Base-by-base conservation (phyloP, 1,140 invertebrate genomes). In the Leptopilina clavipes region DNA sequence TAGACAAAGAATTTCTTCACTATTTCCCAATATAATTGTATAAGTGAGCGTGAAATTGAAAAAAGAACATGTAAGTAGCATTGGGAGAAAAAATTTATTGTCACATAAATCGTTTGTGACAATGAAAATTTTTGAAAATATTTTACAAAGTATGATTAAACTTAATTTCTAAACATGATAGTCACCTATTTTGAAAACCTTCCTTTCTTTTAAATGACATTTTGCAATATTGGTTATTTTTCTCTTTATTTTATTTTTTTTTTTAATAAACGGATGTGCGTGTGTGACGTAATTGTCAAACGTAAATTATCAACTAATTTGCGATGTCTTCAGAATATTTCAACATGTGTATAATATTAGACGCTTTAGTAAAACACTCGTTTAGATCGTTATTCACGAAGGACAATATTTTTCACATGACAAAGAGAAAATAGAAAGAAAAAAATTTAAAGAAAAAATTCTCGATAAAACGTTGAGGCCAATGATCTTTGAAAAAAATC, bases 401-500 rank as follows among this genome's bases (percentile, higher is more conserved):
- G 19, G 19, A 54, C n/a, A 54, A 54, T 54, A 7, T 54, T 19
- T 17, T 9, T 31, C 5, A 31, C 1, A 31, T 1, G 25, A 31
- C 1, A 31, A 31, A 31, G 45, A 48, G 1, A n/a, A 14, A 12
- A 48, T 12, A 48, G 48, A 52, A 48, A 48, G n/a, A 52, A 52
- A 52, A n/a, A 17, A 0, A 48, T 1, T 5, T 17, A 8, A 52
- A 17, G 7, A 14, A 14, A 25, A 65, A 65, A 65, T 25, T 65
- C 54, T 65, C 14, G 14, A n/a, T 0, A 7, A 65, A 65, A 65
- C n/a, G 31, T 31, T 8, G 22, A 65, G 59, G 59, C 11, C 59
- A 65, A 65, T 65, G 59, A n/a, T 65, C 59, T 65, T 65, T 31
- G 22, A 14, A 65, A 59, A n/a, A 40, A 40, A 3, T 40, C 37